These are phyloP conservation scores for Oscarella lobularis DNA, from an alignment of 37 sponge, comb jelly and placozoan genomes.

Conservation along the genomic window DNA sequence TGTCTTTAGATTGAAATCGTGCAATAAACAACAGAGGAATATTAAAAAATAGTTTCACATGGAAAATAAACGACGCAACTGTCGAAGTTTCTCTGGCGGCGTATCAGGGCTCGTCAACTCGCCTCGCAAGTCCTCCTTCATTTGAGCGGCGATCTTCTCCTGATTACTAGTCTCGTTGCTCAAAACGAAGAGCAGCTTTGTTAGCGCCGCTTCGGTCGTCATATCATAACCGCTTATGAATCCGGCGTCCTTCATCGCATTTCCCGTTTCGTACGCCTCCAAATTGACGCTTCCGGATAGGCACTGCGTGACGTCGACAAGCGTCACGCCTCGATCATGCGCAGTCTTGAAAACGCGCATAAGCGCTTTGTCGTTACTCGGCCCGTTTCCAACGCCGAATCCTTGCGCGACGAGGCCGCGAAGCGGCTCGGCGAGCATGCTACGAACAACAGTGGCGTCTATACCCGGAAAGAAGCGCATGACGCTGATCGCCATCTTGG, in stretches of 20 bases:
- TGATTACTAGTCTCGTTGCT: slow-evolving; percentile 22
- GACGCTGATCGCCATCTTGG: slow-evolving; percentile 65
- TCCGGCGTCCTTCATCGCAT: slow-evolving; percentile 54
- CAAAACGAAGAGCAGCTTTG: slow-evolving; percentile 80
- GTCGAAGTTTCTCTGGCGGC: slow-evolving; percentile 11
- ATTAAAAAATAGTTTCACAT: no score
- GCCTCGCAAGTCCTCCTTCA: slow-evolving; percentile 46
- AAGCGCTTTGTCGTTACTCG: slow-evolving; percentile 30
- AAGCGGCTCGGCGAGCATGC: slow-evolving; percentile 87
- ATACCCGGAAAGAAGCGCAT: slow-evolving; percentile 94
- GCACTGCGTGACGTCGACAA: slow-evolving; percentile 93
- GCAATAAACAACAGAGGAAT: no score
- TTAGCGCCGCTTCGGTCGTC: slow-evolving; percentile 96
- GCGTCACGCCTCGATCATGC: slow-evolving; percentile 55
- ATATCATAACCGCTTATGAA: slow-evolving; percentile 88
- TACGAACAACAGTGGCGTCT: slow-evolving; percentile 19
- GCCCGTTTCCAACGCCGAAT: slow-evolving; percentile 88
- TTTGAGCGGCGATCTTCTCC: slow-evolving; percentile 28
- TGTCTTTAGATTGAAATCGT: no score
- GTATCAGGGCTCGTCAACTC: slow-evolving; percentile 65
- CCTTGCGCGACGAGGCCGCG: slow-evolving; percentile 79
- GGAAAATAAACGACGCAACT: slow-evolving; percentile 3
- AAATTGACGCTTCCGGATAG: slow-evolving; percentile 49
- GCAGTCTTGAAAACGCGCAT: slow-evolving; percentile 52
- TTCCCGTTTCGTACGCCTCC: slow-evolving; percentile 62